phyloP scores from a whole-genome alignment of 35 echinoderm and acorn worm genomes.

The Anneissia japonica region DNA sequence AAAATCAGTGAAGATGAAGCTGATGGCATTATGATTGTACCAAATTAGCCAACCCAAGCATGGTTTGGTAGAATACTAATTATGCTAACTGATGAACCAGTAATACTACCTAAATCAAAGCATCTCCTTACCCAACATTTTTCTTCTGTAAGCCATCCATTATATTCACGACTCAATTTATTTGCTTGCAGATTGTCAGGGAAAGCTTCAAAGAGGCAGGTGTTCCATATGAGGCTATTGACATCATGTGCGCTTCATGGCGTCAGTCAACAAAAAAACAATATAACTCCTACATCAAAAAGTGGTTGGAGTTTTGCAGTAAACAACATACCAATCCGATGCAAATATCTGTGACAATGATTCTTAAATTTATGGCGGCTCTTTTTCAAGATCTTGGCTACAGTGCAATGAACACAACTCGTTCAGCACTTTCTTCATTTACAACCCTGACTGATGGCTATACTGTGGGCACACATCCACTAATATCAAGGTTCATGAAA shows the following conservation, averaged over 20 bases:
- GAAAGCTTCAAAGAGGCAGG: not conserved
- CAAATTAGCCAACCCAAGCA: constrained; percentile 74
- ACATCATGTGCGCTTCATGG: constrained; percentile 39
- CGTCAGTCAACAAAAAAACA: constrained; percentile 34
- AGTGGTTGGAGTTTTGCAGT: constrained; percentile 49
- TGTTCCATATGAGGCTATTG: constrained; percentile 11
- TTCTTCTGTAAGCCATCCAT: not conserved
- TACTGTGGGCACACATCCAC: constrained; percentile 40
- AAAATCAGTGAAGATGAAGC: constrained; percentile 29
- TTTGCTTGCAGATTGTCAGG: constrained; percentile 39
- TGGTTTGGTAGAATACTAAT: constrained; percentile 61
- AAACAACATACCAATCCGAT: constrained; percentile 32
- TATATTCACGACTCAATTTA: not conserved
- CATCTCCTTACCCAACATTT: not conserved
- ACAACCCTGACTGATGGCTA: constrained; percentile 5
- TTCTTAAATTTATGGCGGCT: constrained; percentile 36
- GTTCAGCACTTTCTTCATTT: constrained; percentile 38
- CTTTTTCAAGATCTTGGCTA: constrained; percentile 26
- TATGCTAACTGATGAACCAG: constrained; percentile 30
- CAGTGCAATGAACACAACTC: constrained; percentile 37
- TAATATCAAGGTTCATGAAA: constrained; percentile 37
- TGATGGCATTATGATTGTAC: constrained; percentile 56
- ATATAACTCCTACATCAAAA: constrained; percentile 39
- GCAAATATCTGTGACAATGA: constrained; percentile 4
- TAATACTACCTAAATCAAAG: constrained; percentile 34